phyloP scores from a whole-genome alignment of 2,113 vertebrate genomes.

The Platanista minor region DNA sequence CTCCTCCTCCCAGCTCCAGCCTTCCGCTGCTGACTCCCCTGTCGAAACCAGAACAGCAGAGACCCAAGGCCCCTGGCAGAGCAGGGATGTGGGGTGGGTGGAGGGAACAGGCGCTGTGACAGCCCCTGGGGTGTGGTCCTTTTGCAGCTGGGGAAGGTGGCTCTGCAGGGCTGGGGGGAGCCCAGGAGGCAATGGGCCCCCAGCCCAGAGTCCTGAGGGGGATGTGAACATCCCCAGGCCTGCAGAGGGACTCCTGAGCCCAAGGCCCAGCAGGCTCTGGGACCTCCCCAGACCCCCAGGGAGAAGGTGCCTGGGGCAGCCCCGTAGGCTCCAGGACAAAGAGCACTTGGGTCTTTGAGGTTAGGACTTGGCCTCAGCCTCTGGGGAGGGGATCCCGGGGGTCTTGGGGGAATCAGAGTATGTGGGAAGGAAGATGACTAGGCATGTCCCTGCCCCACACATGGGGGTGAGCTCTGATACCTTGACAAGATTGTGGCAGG shows the following conservation, averaged over 20 bases:
- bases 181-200: neutral
- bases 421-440: neutral
- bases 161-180: neutral
- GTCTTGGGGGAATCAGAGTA: neutral
- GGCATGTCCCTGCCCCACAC: neutral
- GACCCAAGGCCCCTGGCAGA: neutral
- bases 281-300: neutral
- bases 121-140: neutral
- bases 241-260: neutral
- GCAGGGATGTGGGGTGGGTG: neutral
- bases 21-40: neutral
- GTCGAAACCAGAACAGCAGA: no score
- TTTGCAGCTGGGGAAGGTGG: neutral
- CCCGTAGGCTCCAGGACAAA: neutral
- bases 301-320: no score
- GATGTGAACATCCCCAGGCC: neutral
- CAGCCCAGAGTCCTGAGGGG: neutral
- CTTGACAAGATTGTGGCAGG: neutral
- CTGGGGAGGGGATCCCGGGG: neutral
- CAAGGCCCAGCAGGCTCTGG: neutral
- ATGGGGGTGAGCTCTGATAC: neutral
- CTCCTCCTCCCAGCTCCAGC: neutral
- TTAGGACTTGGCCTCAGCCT: neutral
- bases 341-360: neutral
- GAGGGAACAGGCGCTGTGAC: neutral